Percentiles rank a stretch among this genome's conserved stretches.
Evolutionary conservation across 1,140 invertebrate genomes (phyloP).

Genomic region (Drosophila nikananu): DNA sequence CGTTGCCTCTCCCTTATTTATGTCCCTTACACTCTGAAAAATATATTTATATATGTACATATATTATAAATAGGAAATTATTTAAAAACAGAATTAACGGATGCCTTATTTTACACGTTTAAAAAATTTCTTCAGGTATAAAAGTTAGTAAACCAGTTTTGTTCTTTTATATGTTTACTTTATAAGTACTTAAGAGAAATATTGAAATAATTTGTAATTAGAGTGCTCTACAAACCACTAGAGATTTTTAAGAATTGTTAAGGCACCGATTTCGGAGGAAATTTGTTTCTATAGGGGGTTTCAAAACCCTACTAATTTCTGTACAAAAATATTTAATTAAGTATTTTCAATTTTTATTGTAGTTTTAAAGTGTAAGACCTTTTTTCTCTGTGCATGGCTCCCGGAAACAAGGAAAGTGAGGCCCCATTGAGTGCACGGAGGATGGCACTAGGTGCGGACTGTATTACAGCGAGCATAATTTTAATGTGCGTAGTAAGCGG

Average conservation of each 20-base stretch:
- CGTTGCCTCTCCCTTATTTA: conserved; percentile 64
- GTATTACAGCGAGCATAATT: conserved; percentile 76
- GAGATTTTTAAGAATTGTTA: no score
- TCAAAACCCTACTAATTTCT: background rate
- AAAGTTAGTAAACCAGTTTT: no score
- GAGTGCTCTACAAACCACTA: no score
- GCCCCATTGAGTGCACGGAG: background rate
- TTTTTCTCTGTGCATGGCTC: background rate
- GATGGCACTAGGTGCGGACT: conserved; percentile 51
- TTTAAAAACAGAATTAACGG: no score
- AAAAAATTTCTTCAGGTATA: background rate
- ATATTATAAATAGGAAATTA: no score
- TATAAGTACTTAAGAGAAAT: no score
- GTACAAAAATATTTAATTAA: background rate
- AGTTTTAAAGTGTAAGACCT: background rate
- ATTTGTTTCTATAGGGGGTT: no score
- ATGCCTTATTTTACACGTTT: background rate
- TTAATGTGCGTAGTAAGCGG: conserved; percentile 68
- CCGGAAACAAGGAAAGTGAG: background rate
- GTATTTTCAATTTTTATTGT: no score
- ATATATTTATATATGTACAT: no score
- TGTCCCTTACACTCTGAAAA: conserved; percentile 3
- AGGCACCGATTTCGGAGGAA: no score
- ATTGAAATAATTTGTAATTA: no score
- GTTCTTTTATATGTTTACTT: no score